Base-by-base conservation (phyloP, 2,797 vertebrate species). In the Lagorchestes hirsutus region DNA sequence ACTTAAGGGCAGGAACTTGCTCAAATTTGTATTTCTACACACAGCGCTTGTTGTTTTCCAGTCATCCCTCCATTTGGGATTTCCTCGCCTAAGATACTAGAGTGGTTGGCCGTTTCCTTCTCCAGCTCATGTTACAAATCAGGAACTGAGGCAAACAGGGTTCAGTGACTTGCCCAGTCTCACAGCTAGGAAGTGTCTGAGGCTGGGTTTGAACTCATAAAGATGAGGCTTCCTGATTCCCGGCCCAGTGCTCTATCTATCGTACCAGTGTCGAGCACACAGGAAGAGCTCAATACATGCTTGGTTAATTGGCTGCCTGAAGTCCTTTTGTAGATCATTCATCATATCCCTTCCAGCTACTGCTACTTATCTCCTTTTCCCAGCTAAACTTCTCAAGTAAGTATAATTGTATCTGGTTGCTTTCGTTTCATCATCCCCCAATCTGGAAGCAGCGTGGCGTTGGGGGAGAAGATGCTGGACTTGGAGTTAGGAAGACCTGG, bases 381-480 rank as follows among this genome's bases (percentile, higher is more conserved):
- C 90, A 91, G 14, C 59, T 24, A 92, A 90, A 90, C 90, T 95
- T 34, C 34, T 94, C 12, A 54, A 55, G 34, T 74, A 92, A 90
- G 50, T 87, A 46, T 14, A 40, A 54, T 34, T 34, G 50, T 31
- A 50, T 67, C 16, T 56, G 3, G 3, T 50, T 95, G 56, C 27
- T 57, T 46, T 95, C 90, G 62, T 58, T 74, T 94, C 52, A 59
- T 50, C 91, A 31, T 46, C 93, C 54, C 92, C 87, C 54, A 74
- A 16, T 74, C 16, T 74, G n/a, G 62, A 18, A 74, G 62, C 16
- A 22, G 34, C 62, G 40, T 8, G 16, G 34, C 40, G 4, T 22
- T 40, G 62, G 62, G 62, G n/a, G 5, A 67, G 62, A n/a, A 74
- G 5, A 34, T 40, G 16, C 5, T 40, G 40, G 14, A n/a, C 5